Conservation (phyloP, 2,797 vertebrate species). For the Nothura maculosa region DNA sequence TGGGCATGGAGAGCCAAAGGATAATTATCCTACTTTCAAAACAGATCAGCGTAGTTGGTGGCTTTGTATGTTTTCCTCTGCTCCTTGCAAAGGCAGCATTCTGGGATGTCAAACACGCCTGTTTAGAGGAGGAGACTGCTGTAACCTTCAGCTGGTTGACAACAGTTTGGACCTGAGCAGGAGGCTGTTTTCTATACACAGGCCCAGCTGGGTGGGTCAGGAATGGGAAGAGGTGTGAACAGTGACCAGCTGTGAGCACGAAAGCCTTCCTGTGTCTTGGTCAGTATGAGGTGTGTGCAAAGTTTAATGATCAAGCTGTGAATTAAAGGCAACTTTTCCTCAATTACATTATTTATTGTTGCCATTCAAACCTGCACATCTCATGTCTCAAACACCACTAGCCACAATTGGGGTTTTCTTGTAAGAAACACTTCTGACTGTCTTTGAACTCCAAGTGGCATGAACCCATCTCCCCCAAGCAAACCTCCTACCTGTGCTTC, state of each 20-base stretch:
- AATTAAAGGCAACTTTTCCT: background rate
- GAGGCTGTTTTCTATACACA: background rate
- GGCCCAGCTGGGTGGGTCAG: background rate
- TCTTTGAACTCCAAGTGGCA: constrained; percentile 20
- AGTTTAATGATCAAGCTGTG: no score
- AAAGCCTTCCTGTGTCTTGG: background rate
- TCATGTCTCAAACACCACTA: background rate
- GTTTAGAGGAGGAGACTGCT: background rate
- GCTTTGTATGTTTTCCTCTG: background rate
- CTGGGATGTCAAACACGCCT: background rate
- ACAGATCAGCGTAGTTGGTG: background rate
- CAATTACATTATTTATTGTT: background rate
- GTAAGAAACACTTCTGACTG: background rate
- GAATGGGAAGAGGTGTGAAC: background rate
- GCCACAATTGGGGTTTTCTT: background rate
- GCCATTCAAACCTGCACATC: background rate
- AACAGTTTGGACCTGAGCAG: background rate
- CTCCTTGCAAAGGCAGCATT: background rate
- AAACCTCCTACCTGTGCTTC: background rate
- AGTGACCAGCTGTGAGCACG: background rate
- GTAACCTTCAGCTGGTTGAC: background rate
- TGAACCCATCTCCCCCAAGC: background rate
- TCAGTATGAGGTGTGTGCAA: background rate
- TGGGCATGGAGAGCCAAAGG: background rate
- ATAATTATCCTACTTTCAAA: background rate